phyloP scores from a whole-genome alignment of 2,113 vertebrate species.

The Motacilla alba region DNA sequence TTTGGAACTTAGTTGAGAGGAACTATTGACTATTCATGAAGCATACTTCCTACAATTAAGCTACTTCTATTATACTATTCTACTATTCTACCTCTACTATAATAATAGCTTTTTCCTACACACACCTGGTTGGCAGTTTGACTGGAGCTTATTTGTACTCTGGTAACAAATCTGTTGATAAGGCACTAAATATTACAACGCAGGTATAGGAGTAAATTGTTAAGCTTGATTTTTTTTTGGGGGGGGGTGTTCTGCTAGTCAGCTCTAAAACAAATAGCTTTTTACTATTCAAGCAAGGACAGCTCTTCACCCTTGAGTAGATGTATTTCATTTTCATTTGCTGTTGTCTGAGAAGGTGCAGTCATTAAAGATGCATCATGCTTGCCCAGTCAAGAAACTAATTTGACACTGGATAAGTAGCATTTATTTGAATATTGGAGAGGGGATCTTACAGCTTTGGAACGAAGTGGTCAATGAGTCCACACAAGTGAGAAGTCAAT shows the following conservation, averaged over 20 bases:
- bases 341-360: not conserved
- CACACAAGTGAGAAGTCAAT: not conserved
- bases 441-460: not conserved
- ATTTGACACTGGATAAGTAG: not conserved
- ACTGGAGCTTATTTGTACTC: not conserved
- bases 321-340: not conserved
- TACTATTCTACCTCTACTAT: no score
- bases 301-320: not conserved
- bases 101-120: not conserved
- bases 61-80: not conserved
- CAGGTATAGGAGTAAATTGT: not conserved
- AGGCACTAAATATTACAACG: not conserved
- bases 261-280: not conserved
- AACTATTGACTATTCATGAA: not conserved
- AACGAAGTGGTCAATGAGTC: not conserved
- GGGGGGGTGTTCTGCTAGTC: not conserved
- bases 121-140: not conserved
- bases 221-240: not conserved
- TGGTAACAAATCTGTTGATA: not conserved
- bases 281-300: not conserved
- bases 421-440: not conserved
- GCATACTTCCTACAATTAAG: not conserved
- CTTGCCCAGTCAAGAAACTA: not conserved
- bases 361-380: not conserved
- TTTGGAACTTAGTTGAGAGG: not conserved